These are phyloP conservation scores for Diadema setosum DNA, from an alignment of 35 echinoderm and acorn worm genomes.

Conservation along the genomic window DNA sequence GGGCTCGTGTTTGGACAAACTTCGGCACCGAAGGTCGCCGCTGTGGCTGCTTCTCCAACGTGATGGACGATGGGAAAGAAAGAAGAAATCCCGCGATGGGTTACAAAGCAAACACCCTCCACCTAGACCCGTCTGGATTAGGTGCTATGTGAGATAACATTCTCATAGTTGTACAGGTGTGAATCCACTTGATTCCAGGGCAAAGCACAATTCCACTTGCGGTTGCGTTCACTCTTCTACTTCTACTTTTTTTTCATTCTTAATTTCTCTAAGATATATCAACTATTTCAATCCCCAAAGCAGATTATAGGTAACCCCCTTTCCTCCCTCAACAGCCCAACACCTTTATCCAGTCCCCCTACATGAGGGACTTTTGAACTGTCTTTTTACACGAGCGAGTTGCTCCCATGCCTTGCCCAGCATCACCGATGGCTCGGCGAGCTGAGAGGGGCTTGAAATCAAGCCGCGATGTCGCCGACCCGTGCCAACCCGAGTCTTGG, in stretches of 20 bases:
- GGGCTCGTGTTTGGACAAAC: neutral
- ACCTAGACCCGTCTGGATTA: neutral
- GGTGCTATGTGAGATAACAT: conserved; percentile 6
- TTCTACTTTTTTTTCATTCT: too few relatives aligned
- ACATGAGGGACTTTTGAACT: too few relatives aligned
- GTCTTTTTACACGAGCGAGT: too few relatives aligned
- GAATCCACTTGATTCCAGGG: neutral
- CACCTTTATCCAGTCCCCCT: too few relatives aligned
- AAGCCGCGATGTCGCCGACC: conserved; percentile 6
- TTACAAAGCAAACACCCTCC: neutral
- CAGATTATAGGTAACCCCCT: too few relatives aligned
- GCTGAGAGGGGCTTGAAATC: conserved; percentile 4
- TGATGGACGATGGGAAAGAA: neutral
- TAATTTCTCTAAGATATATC: too few relatives aligned
- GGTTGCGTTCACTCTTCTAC: too few relatives aligned
- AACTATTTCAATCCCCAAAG: too few relatives aligned
- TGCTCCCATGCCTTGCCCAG: too few relatives aligned
- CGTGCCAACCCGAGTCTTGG: neutral
- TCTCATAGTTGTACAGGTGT: neutral
- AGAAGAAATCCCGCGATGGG: neutral
- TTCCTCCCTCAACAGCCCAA: too few relatives aligned
- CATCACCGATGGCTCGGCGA: too few relatives aligned
- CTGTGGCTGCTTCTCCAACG: neutral
- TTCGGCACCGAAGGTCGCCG: neutral
- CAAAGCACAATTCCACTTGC: too few relatives aligned